Evolutionary conservation across 2,797 vertebrate genomes (phyloP).

Genomic region (Nasua narica): DNA sequence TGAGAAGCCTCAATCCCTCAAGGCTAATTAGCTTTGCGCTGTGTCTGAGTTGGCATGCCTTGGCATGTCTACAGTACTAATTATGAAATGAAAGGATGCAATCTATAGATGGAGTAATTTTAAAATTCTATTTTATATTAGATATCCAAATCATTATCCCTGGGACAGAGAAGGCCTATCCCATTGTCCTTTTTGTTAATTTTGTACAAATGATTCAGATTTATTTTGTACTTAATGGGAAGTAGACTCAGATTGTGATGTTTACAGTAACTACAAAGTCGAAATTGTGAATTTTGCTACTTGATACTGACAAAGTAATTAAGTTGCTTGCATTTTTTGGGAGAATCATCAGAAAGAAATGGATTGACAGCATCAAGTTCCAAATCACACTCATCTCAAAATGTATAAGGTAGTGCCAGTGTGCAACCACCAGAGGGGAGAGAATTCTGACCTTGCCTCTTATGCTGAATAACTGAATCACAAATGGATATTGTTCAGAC

Average conservation of each 20-base stretch:
- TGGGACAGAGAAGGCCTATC: neutral
- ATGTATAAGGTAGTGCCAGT: neutral
- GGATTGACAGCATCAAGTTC: neutral
- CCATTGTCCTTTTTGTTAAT: neutral
- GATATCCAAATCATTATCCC: neutral
- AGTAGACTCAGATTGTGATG: neutral
- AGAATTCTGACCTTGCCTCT: neutral
- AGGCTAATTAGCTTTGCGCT: conserved; percentile 54
- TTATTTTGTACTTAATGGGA: neutral
- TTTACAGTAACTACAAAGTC: neutral
- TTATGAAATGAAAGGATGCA: conserved; percentile 12
- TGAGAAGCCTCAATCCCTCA: neutral
- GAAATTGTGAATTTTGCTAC: neutral
- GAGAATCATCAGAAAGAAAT: neutral
- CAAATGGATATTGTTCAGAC: neutral
- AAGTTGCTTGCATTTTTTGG: neutral
- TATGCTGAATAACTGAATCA: neutral
- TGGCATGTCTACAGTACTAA: conserved; percentile 23
- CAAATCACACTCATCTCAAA: neutral
- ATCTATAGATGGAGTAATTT: neutral
- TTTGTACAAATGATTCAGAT: conserved; percentile 4
- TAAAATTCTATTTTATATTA: neutral
- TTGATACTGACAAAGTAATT: neutral
- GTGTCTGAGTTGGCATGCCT: neutral
- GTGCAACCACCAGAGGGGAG: neutral